phyloP scores from a whole-genome alignment of 2,888 invertebrate genomes.

The Zygothrica quintamaculata region DNA sequence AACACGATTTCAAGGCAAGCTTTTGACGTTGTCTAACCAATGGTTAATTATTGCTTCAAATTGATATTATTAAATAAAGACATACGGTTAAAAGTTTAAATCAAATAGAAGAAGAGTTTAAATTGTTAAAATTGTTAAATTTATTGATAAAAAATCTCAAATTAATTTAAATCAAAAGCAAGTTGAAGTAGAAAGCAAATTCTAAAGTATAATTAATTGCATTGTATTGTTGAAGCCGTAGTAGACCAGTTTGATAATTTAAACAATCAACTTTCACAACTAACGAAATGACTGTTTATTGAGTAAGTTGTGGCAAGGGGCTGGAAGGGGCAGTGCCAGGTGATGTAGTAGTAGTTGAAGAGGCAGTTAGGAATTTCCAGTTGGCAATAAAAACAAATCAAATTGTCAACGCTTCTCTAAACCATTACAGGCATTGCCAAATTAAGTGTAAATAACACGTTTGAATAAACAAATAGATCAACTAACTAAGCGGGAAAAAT shows the following conservation, averaged over 20 bases:
- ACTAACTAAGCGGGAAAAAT: constrained; percentile 42
- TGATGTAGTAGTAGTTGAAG: background rate
- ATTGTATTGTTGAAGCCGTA: background rate
- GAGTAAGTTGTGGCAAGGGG: too few relatives aligned
- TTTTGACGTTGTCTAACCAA: too few relatives aligned
- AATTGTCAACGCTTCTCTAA: constrained; percentile 18
- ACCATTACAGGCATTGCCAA: constrained; percentile 66
- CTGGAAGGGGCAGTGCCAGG: background rate
- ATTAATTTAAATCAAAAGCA: too few relatives aligned
- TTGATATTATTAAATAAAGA: too few relatives aligned
- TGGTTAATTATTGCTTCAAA: too few relatives aligned
- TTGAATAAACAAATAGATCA: constrained; percentile 78
- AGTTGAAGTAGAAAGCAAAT: too few relatives aligned
- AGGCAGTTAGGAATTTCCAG: background rate
- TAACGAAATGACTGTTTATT: background rate
- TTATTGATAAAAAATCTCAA: too few relatives aligned
- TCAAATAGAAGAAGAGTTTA: too few relatives aligned
- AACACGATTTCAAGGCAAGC: too few relatives aligned
- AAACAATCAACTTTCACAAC: background rate
- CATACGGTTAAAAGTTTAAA: too few relatives aligned
- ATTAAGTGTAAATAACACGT: constrained; percentile 81
- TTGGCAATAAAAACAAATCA: constrained; percentile 40
- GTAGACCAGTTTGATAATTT: background rate
- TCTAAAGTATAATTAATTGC: background rate
- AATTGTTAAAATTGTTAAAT: too few relatives aligned